phyloP scores from a whole-genome alignment of 2,113 vertebrate species.

The Pantherophis guttatus region DNA sequence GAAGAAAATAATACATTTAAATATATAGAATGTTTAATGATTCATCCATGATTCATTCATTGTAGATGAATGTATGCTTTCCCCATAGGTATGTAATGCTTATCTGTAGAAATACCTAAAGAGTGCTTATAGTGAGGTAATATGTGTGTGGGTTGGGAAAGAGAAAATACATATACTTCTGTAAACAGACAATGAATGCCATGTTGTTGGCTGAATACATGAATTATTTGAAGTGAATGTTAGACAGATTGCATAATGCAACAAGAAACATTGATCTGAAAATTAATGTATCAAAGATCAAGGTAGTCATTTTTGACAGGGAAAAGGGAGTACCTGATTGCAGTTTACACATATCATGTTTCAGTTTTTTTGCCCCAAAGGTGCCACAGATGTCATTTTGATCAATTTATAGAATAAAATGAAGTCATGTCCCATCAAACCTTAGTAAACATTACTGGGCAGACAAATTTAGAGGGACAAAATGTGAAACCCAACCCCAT shows the following conservation, averaged over 20 bases:
- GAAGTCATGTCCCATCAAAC: background rate
- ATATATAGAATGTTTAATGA: background rate
- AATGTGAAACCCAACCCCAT: background rate
- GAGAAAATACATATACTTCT: background rate
- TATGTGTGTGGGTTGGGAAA: background rate
- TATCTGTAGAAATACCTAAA: background rate
- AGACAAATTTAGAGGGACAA: background rate
- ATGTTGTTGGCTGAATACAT: background rate
- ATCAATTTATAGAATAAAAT: background rate
- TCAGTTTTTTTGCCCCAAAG: background rate
- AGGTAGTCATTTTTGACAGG: background rate
- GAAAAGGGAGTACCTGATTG: background rate
- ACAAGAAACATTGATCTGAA: background rate
- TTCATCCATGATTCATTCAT: background rate
- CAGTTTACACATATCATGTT: background rate
- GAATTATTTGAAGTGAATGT: background rate
- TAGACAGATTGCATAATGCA: background rate
- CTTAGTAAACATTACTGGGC: background rate
- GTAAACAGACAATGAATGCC: background rate
- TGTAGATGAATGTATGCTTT: background rate
- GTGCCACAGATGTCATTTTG: background rate
- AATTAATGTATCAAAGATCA: background rate
- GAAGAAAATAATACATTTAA: background rate
- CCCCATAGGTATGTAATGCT: background rate
- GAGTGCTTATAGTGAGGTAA: background rate